Conservation (phyloP, 2,888 invertebrate species). For the Lithophane ornitopus region DNA sequence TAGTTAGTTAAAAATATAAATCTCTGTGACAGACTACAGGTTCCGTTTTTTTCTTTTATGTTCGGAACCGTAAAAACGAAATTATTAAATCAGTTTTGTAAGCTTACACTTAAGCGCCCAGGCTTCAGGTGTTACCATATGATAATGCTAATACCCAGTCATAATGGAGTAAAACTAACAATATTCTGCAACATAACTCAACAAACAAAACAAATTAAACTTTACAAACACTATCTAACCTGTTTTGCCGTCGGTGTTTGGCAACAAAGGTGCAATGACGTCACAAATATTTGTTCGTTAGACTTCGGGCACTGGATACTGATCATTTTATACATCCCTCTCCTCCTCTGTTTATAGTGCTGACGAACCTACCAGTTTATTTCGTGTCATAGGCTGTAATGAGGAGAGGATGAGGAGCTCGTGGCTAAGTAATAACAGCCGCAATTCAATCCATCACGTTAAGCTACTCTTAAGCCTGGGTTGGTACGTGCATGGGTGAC, state of each 20-base stretch:
- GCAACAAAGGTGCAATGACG: conserved; percentile 61
- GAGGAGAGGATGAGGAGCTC: no score
- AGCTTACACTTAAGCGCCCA: no score
- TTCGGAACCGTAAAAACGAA: background rate
- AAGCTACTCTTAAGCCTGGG: no score
- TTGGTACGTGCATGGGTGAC: no score
- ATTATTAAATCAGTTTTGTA: background rate
- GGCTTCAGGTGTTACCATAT: no score
- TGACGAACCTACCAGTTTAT: conserved; percentile 2
- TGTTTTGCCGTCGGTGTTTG: conserved; percentile 51
- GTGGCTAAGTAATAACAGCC: no score
- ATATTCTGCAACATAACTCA: conserved; percentile 10
- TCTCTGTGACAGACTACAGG: no score
- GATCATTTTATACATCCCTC: conserved; percentile 53
- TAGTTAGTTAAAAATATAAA: background rate
- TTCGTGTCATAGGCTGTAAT: background rate
- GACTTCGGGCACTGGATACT: conserved; percentile 38
- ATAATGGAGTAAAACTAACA: conserved; percentile 4
- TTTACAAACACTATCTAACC: conserved; percentile 29
- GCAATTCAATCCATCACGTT: no score
- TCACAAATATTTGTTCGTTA: conserved; percentile 74
- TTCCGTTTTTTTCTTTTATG: no score
- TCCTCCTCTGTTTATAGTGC: conserved; percentile 31
- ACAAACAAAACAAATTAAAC: conserved; percentile 42
- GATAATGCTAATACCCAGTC: background rate